A percentile compares a stretch with the other conserved stretches of the same genome.
Conservation (phyloP, 2,888 invertebrate species). For the Gibbula magus region DNA sequence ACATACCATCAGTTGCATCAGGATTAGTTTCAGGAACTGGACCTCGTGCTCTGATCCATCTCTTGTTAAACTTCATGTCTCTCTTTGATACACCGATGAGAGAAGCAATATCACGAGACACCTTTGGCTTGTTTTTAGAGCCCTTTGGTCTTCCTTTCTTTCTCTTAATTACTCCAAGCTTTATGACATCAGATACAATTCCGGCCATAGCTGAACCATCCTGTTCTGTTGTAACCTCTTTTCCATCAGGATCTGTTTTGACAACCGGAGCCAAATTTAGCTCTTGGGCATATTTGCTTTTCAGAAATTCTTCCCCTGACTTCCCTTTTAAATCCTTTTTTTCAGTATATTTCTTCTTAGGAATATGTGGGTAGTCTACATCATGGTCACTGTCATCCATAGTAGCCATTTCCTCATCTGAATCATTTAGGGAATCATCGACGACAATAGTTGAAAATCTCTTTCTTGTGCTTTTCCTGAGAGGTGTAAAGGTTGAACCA, state of each 20-base stretch:
- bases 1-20: background rate
- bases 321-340: background rate
- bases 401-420: background rate
- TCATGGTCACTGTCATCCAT: background rate
- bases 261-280: background rate
- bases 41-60: constrained; percentile 2
- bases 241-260: background rate
- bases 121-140: background rate
- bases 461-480: background rate
- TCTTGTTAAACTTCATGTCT: constrained; percentile 2
- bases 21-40: constrained; percentile 5
- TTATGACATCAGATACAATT: background rate
- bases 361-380: background rate
- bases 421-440: background rate
- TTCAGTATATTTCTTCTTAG: background rate
- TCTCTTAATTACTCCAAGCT: background rate
- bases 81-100: background rate
- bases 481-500: background rate
- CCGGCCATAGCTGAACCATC: background rate
- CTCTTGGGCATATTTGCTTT: constrained; percentile 4
- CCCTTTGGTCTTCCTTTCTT: constrained; percentile 17
- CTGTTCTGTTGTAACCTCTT: background rate
- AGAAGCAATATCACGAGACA: background rate
- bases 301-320: background rate
- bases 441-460: background rate